Evolutionary conservation across 2,113 vertebrate genomes (phyloP).

Genomic region (Laticauda laticaudata): DNA sequence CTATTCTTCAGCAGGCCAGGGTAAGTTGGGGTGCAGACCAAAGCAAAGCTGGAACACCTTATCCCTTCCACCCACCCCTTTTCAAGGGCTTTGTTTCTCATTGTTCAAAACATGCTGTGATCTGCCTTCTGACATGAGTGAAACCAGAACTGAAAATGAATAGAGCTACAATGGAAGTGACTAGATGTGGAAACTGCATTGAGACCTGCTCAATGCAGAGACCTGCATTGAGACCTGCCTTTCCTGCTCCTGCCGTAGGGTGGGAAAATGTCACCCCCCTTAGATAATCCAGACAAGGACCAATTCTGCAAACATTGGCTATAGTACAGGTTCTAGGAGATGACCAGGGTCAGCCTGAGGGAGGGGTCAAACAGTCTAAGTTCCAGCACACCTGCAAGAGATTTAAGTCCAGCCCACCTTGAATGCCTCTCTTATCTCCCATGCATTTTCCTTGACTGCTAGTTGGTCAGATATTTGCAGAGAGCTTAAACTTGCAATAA

Average conservation of each 20-base stretch:
- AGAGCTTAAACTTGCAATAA: no score
- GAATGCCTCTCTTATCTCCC: no score
- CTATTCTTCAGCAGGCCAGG: slow-evolving; percentile 95
- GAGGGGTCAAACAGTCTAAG: no score
- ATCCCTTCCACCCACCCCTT: neutral
- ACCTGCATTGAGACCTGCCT: no score
- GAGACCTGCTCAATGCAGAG: neutral
- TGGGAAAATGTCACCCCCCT: neutral
- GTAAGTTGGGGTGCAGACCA: slow-evolving; percentile 71
- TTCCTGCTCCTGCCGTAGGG: neutral
- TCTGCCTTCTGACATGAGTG: neutral
- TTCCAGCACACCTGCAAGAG: no score
- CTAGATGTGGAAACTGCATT: neutral
- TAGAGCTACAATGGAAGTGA: neutral
- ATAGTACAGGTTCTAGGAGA: no score
- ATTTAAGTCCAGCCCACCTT: no score
- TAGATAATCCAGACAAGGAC: neutral
- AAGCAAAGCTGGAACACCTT: neutral
- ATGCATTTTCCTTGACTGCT: no score
- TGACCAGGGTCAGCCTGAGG: no score
- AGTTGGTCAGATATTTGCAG: no score
- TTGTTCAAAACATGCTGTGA: neutral
- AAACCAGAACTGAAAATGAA: neutral
- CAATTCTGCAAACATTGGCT: neutral
- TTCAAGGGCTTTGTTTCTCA: neutral